Evolutionary conservation across 1,140 invertebrate genomes (phyloP).

Genomic region (Trachelipus rathkii): DNA sequence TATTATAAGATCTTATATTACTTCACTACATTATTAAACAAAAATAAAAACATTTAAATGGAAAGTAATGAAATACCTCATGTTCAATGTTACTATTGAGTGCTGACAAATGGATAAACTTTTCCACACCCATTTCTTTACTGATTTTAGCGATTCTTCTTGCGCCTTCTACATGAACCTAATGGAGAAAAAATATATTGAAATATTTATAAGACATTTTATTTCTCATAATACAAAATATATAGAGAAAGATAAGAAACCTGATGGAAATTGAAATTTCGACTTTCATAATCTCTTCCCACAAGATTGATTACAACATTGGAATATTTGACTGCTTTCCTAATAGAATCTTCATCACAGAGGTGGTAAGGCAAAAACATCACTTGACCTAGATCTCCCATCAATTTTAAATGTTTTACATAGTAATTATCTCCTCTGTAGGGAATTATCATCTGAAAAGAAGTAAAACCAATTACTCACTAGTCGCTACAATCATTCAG

Average conservation of each 20-base stretch:
- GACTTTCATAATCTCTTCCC: constrained; percentile 86
- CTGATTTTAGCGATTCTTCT: constrained; percentile 68
- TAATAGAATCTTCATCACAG: constrained; percentile 80
- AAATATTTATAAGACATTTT: not conserved
- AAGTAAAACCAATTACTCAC: too few relatives aligned
- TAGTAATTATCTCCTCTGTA: constrained; percentile 83
- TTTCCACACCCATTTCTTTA: constrained; percentile 71
- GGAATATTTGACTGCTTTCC: constrained; percentile 84
- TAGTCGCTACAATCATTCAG: too few relatives aligned
- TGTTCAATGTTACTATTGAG: constrained; percentile 67
- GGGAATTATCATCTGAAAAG: constrained; percentile 76
- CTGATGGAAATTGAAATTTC: constrained; percentile 77
- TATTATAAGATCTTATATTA: not conserved
- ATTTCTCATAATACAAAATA: not conserved
- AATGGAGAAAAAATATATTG: not conserved
- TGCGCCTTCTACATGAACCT: constrained; percentile 61
- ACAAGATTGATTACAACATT: constrained; percentile 97
- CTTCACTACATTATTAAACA: not conserved
- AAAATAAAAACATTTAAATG: not conserved
- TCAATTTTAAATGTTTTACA: constrained; percentile 69
- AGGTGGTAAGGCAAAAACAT: constrained; percentile 81
- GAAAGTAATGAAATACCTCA: constrained; percentile 50
- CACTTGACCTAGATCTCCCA: constrained; percentile 94
- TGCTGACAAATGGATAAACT: constrained; percentile 77
- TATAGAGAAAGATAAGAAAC: constrained; percentile 56